Conservation (phyloP, 2,888 invertebrate species). For the Pandemis cinnamomeana region DNA sequence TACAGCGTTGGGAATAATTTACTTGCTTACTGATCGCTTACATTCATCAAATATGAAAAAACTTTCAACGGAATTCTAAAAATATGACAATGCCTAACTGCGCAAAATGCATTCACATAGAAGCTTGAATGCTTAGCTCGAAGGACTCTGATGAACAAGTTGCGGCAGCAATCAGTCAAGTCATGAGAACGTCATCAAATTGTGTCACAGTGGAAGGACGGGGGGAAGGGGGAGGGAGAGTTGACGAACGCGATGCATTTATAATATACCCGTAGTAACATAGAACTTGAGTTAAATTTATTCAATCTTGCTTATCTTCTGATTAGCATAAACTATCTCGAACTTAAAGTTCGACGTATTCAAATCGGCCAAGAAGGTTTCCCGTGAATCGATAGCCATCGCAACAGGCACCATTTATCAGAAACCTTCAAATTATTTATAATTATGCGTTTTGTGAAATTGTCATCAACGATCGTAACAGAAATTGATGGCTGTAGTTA, state of each 20-base stretch:
- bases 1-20: no score
- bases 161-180: slow-evolving; percentile 44
- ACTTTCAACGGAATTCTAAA: slow-evolving; percentile 11
- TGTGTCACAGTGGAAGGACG: slow-evolving; percentile 6
- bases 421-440: slow-evolving; percentile 29
- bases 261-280: slow-evolving; percentile 44
- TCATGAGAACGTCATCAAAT: slow-evolving; percentile 43
- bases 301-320: slow-evolving; percentile 40
- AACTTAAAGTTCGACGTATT: slow-evolving; percentile 35
- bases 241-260: slow-evolving; percentile 43
- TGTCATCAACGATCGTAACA: background rate
- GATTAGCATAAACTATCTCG: slow-evolving; percentile 40
- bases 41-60: slow-evolving; percentile 4
- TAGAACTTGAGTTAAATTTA: slow-evolving; percentile 42
- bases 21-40: background rate
- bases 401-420: slow-evolving; percentile 29
- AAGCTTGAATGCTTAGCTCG: slow-evolving; percentile 44
- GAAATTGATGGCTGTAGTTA: slow-evolving; percentile 28
- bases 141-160: slow-evolving; percentile 45
- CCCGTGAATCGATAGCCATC: slow-evolving; percentile 32
- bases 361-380: slow-evolving; percentile 35
- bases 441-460: slow-evolving; percentile 4
- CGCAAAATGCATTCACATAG: slow-evolving; percentile 45
- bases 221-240: slow-evolving; percentile 5
- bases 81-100: slow-evolving; percentile 37